Conservation (phyloP, 2,888 invertebrate species). For the Cheilosia pagana region DNA sequence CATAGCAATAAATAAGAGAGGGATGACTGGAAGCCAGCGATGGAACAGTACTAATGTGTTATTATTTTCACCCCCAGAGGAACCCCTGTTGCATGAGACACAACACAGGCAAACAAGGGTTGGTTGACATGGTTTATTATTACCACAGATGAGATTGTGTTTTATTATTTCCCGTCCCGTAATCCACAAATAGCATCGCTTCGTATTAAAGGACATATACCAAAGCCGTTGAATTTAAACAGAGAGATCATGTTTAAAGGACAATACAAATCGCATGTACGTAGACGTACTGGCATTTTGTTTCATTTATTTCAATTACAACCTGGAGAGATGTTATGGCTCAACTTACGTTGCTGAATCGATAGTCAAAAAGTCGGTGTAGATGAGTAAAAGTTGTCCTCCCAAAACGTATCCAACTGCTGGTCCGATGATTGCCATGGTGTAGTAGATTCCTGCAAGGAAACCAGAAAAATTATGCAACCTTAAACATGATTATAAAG, state of each 20-base stretch:
- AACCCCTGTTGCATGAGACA: conserved; percentile 58
- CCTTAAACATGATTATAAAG: conserved; percentile 3
- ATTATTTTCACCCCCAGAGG: conserved; percentile 54
- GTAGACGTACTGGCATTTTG: conserved; percentile 35
- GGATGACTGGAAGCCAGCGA: conserved; percentile 48
- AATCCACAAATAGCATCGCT: conserved; percentile 11
- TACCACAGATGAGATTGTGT: conserved; percentile 70
- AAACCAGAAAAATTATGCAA: conserved; percentile 30
- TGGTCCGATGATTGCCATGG: conserved; percentile 92
- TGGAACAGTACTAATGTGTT: conserved; percentile 57
- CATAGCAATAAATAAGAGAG: conserved; percentile 66
- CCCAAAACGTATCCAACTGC: conserved; percentile 94
- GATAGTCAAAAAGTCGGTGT: conserved; percentile 88
- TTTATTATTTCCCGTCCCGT: conserved; percentile 35
- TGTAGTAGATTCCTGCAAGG: conserved; percentile 90
- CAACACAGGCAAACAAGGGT: conserved; percentile 28
- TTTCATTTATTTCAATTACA: conserved; percentile 69
- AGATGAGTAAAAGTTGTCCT: conserved; percentile 91
- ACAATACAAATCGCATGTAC: conserved; percentile 29
- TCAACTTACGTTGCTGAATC: conserved; percentile 87
- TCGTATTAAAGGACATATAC: conserved; percentile 34
- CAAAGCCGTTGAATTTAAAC: conserved; percentile 23
- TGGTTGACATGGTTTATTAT: conserved; percentile 70
- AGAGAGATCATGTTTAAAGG: conserved; percentile 57
- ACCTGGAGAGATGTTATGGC: conserved; percentile 22